Evolutionary conservation across 2,888 invertebrate genomes (phyloP).

Genomic region (Drosophila peninsularis): DNA sequence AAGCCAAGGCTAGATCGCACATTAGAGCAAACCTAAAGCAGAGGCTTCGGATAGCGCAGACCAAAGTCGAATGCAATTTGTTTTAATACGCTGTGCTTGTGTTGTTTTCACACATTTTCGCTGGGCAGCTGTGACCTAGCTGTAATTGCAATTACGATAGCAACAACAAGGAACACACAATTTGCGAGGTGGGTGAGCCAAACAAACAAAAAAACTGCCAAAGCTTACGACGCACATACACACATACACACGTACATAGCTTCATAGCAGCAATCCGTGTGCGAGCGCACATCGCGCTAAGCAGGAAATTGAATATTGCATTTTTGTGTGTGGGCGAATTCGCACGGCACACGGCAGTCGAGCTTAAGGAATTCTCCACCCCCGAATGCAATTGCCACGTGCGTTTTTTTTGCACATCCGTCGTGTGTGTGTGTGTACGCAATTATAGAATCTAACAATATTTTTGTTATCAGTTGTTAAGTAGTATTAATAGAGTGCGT

Average conservation of each 20-base stretch:
- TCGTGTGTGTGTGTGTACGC: not conserved
- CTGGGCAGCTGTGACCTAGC: slow-evolving; percentile 55
- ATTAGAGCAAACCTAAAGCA: not conserved
- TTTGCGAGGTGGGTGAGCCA: slow-evolving; percentile 44
- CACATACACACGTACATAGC: not conserved
- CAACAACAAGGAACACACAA: slow-evolving; percentile 36
- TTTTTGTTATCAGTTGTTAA: slow-evolving; percentile 24
- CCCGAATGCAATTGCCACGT: slow-evolving; percentile 42
- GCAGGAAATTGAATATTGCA: slow-evolving; percentile 7
- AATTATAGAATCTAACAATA: not conserved
- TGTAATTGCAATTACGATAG: slow-evolving; percentile 44
- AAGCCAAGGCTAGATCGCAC: not conserved
- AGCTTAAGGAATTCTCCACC: not conserved
- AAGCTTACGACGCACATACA: not conserved
- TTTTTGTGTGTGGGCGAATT: slow-evolving; percentile 1
- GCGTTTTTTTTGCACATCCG: slow-evolving; percentile 25
- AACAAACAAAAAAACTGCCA: slow-evolving; percentile 14
- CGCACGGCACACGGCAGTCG: not conserved
- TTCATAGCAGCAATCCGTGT: slow-evolving; percentile 3
- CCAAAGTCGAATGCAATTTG: slow-evolving; percentile 49
- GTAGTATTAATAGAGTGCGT: slow-evolving; percentile 14
- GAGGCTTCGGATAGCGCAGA: not conserved
- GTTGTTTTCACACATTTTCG: slow-evolving; percentile 50
- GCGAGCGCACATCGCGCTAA: not conserved
- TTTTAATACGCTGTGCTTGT: slow-evolving; percentile 39